A percentile compares a stretch with the other conserved stretches of the same genome.
Evolutionary conservation across 2,113 vertebrate species (phyloP).

Genomic region (Diphyllodes magnificus): DNA sequence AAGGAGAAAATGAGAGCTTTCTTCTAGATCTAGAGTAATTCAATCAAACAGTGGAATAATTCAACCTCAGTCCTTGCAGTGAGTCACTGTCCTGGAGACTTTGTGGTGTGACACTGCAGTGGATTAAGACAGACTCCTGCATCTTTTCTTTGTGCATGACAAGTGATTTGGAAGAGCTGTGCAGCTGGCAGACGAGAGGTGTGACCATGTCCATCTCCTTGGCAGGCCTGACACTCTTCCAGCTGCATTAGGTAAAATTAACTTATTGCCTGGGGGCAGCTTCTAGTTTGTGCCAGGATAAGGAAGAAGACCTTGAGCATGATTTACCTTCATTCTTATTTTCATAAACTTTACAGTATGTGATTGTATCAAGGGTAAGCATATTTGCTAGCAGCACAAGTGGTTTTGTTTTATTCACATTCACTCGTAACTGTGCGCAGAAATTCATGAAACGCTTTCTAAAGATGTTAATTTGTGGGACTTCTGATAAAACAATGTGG

Average conservation of each 20-base stretch:
- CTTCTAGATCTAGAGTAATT: slow-evolving; percentile 5
- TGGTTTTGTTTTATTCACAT: not conserved
- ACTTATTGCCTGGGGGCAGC: not conserved
- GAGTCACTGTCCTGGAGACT: slow-evolving; percentile 62
- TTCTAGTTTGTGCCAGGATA: not conserved
- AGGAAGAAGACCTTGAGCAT: not conserved
- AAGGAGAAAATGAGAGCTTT: not conserved
- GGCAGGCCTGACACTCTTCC: slow-evolving; percentile 31
- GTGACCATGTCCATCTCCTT: slow-evolving; percentile 26
- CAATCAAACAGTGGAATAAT: not conserved
- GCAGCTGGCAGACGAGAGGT: slow-evolving; percentile 3
- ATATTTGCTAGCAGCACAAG: not conserved
- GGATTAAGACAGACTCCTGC: slow-evolving; percentile 9
- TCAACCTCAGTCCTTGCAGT: slow-evolving; percentile 26
- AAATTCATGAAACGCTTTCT: not conserved
- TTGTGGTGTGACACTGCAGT: slow-evolving; percentile 39
- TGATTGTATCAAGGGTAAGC: not conserved
- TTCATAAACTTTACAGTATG: not conserved
- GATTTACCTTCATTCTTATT: not conserved
- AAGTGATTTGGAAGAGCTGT: slow-evolving; percentile 10
- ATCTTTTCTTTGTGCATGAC: not conserved
- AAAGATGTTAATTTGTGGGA: not conserved
- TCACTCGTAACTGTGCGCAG: rapidly evolving
- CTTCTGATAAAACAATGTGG: not conserved
- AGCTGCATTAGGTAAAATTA: slow-evolving; percentile 52